A percentile compares a stretch with the other conserved stretches of the same genome.
Conservation (phyloP, 2,113 vertebrate genomes). For the Ginglymostoma cirratum region DNA sequence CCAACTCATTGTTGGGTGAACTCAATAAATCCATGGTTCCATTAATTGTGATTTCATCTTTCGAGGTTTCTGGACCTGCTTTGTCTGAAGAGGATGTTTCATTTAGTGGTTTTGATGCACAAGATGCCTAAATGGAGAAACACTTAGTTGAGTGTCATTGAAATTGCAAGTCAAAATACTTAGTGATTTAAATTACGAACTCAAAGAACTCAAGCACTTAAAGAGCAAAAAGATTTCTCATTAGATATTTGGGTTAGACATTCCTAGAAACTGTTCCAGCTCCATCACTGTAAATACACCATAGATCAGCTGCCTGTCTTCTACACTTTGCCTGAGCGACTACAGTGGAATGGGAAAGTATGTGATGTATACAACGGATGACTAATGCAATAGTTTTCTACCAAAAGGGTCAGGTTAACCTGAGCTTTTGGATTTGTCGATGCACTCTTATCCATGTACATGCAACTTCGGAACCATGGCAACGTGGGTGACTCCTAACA, state of each 20-base stretch:
- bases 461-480: no score
- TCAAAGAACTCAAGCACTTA: not conserved
- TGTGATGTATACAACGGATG: not conserved
- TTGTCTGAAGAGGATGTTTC: conserved; percentile 12
- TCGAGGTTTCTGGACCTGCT: conserved; percentile 39
- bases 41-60: conserved; percentile 39
- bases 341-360: not conserved
- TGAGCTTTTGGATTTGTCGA: not conserved
- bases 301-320: not conserved
- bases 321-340: not conserved
- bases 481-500: not conserved
- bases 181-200: not conserved
- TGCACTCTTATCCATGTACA: not conserved
- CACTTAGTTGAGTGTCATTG: not conserved
- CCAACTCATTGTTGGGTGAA: conserved; percentile 50
- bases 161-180: not conserved
- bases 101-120: conserved; percentile 52
- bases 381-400: not conserved
- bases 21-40: conserved; percentile 52
- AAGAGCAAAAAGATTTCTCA: not conserved
- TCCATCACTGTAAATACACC: not conserved
- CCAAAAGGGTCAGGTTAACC: not conserved
- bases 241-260: not conserved
- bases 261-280: not conserved
- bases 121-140: conserved; percentile 52